These are phyloP conservation scores for Lates japonicus DNA, from an alignment of 2,797 vertebrate species.

Conservation along the genomic window DNA sequence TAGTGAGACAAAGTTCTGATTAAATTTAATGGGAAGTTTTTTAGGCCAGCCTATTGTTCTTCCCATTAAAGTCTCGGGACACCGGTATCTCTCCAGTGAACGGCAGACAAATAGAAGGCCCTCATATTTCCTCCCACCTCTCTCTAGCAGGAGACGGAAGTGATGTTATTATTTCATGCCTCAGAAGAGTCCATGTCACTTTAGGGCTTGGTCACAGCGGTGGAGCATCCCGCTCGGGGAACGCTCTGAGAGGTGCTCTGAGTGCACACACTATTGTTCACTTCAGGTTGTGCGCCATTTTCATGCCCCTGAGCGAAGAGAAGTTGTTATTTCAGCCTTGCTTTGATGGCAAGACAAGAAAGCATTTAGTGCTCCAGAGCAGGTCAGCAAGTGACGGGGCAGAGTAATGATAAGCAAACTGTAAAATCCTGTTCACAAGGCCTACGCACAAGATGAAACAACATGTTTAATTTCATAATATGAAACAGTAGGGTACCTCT, in stretches of 20 bases:
- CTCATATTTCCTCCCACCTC: constrained; percentile 67
- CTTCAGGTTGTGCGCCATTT: constrained; percentile 79
- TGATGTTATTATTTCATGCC: constrained; percentile 89
- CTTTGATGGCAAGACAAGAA: constrained; percentile 79
- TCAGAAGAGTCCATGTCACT: constrained; percentile 84
- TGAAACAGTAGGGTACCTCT: constrained; percentile 13
- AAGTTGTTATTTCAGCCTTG: constrained; percentile 81
- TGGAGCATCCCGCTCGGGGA: constrained; percentile 78
- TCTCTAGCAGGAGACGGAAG: constrained; percentile 79
- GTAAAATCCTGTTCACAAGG: constrained; percentile 46
- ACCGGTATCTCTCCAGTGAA: constrained; percentile 85
- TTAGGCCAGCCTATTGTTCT: constrained; percentile 96
- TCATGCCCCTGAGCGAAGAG: constrained; percentile 74
- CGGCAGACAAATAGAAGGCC: constrained; percentile 92
- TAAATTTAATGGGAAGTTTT: constrained; percentile 98
- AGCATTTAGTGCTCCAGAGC: constrained; percentile 72
- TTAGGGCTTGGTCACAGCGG: constrained; percentile 79
- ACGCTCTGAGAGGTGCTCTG: constrained; percentile 79
- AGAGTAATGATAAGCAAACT: constrained; percentile 66
- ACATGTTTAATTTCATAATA: constrained; percentile 20
- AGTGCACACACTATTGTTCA: constrained; percentile 84
- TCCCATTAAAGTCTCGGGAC: constrained; percentile 93
- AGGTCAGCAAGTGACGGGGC: constrained; percentile 77
- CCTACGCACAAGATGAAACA: constrained; percentile 2
- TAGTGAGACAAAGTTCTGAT: constrained; percentile 88